These are phyloP conservation scores for Peromyscus eremicus DNA, from an alignment of 2,797 vertebrate species.

Conservation along the genomic window DNA sequence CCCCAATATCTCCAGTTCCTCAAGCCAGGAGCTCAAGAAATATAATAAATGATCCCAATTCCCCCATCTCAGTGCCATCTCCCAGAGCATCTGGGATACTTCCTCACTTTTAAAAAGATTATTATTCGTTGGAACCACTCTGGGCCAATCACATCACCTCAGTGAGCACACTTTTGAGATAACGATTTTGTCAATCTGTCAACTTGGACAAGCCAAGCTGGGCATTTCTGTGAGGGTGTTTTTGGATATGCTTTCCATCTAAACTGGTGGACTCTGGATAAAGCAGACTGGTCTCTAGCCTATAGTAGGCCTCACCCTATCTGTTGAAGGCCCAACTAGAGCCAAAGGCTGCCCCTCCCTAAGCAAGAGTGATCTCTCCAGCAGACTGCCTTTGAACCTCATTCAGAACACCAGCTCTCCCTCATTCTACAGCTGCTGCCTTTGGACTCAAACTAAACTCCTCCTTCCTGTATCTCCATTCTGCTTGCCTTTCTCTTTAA, in stretches of 20 bases:
- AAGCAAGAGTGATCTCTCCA: not conserved
- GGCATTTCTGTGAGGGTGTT: not conserved
- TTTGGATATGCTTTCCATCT: not conserved
- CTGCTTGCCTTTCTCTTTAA: not conserved
- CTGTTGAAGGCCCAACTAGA: not conserved
- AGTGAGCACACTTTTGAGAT: not conserved
- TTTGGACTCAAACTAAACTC: not conserved
- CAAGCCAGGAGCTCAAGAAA: conserved; percentile 29
- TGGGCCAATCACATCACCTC: not conserved
- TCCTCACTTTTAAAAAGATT: conserved; percentile 1
- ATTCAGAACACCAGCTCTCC: not conserved
- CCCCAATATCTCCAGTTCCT: not conserved
- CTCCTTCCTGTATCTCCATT: not conserved
- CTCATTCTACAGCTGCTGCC: not conserved
- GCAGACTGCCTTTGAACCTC: not conserved
- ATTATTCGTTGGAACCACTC: not conserved
- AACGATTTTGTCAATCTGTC: not conserved
- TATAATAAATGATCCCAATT: not conserved
- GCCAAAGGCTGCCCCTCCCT: not conserved
- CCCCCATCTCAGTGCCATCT: not conserved
- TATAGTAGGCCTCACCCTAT: not conserved
- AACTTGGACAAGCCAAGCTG: not conserved
- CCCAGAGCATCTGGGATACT: not conserved
- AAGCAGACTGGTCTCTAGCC: not conserved
- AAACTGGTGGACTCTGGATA: not conserved